Evolutionary conservation across 2,113 vertebrate species (phyloP), one percentile per base, ranked within the genome.

Genomic region (Galemys pyrenaicus): DNA sequence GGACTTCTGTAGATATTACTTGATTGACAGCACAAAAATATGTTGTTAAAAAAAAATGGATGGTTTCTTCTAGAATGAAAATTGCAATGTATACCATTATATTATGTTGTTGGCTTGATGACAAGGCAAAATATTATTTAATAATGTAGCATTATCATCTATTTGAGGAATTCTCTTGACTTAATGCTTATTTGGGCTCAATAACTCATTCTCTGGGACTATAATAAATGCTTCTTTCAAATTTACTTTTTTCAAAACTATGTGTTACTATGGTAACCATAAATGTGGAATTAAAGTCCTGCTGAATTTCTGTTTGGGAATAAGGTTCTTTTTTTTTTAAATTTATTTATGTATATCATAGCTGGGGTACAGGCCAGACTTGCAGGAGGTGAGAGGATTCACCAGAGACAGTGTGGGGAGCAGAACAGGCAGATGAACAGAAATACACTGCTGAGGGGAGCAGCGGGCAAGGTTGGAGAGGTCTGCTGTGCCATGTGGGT

Each of bases 31-130:
- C 37, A 6, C 77, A 60, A 81, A 81, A 65, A 26, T 51, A 41
- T 87, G 12, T 54, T 81, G 16, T 95, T 41, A 15, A 19, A 60
- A 85, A 60, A 13, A 89, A 46, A 37, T 28, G 35, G 3, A 22
- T 51, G 24, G 3, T 49, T 87, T 89, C n/a, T 92, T 28, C n/a
- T 89, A 91, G 73, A 82, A 89, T 93, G 65, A 92, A 89, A 92
- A 87, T 77, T 91, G 5, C 37, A 67, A 15, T 65, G 9, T 80
- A 13, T 67, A 8, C 32, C 6, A 22, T 85, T 87, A 41, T 56
- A 73, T 81, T 87, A 73, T 65, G 2, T 68, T 89, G 22, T n/a
- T 96, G 20, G 46, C n/a, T 75, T 95, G 64, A 86, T 77, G 46
- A 89, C 11, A 84, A 68, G 26, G 80, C 3, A 87, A 74, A 49